Evolutionary conservation across 1,140 invertebrate genomes (phyloP).

Genomic region (Macrostomum lignano): DNA sequence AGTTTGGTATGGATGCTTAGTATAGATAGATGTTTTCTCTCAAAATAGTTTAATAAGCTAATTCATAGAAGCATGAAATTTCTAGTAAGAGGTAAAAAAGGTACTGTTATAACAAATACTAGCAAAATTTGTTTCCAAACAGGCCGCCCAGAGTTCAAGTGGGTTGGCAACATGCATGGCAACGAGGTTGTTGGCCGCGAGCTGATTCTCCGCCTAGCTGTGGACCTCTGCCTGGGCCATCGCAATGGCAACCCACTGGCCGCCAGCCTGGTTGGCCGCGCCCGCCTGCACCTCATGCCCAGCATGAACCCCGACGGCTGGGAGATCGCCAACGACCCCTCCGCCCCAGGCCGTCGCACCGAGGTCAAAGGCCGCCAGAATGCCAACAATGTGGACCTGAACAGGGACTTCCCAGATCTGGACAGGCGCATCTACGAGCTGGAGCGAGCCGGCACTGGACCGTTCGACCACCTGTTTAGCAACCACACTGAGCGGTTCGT

Average conservation of each 20-base stretch:
- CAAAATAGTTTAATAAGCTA: too few relatives aligned
- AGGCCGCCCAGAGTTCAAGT: conserved; percentile 43
- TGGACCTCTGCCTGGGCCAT: conserved; percentile 43
- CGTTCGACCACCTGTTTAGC: too few relatives aligned
- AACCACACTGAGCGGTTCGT: too few relatives aligned
- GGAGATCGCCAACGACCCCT: conserved; percentile 37
- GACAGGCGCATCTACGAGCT: too few relatives aligned
- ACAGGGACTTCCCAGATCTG: conserved; percentile 87
- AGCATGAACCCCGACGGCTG: conserved; percentile 68
- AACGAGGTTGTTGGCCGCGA: conserved; percentile 61
- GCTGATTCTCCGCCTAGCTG: conserved; percentile 35
- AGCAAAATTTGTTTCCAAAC: too few relatives aligned
- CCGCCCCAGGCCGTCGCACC: not conserved
- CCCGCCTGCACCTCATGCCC: conserved; percentile 55
- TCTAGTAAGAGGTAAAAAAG: too few relatives aligned
- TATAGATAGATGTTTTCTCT: too few relatives aligned
- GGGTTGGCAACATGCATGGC: conserved; percentile 65
- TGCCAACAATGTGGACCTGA: conserved; percentile 53
- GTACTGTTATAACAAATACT: too few relatives aligned
- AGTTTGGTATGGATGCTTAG: too few relatives aligned
- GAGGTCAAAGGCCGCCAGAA: conserved; percentile 41
- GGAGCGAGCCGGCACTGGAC: too few relatives aligned
- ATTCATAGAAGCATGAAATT: too few relatives aligned
- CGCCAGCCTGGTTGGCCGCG: conserved; percentile 38
- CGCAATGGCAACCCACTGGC: conserved; percentile 34